Evolutionary conservation across 2,888 invertebrate genomes (phyloP).

Genomic region (Apodemia zela): DNA sequence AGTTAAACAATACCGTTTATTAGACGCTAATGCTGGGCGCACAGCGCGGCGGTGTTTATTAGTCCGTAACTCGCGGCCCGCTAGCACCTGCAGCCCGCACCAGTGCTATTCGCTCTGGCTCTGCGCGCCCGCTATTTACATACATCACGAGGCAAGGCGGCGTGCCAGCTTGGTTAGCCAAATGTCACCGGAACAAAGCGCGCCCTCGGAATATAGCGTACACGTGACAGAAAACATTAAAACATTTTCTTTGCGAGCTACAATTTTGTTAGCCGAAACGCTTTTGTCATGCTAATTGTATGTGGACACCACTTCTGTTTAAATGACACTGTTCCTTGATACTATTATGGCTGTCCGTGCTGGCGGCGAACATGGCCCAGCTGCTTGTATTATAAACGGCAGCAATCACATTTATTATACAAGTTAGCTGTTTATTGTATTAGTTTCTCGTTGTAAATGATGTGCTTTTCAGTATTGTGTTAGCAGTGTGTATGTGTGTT

Average conservation of each 20-base stretch:
- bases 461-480: too few species aligned
- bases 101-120: conserved; percentile 22
- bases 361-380: too few species aligned
- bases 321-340: too few species aligned
- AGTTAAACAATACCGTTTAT: background rate
- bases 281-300: background rate
- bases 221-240: conserved; percentile 15
- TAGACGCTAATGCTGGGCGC: conserved; percentile 20
- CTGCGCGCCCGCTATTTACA: background rate
- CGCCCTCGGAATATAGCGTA: background rate
- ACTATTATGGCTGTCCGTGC: too few species aligned
- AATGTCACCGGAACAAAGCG: background rate
- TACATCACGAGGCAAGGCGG: background rate
- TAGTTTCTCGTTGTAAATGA: too few species aligned
- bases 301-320: background rate
- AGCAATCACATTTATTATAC: too few species aligned
- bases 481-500: too few species aligned
- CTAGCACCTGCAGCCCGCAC: background rate
- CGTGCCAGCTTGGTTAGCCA: conserved; percentile 4
- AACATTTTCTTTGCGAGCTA: conserved; percentile 21
- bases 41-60: conserved; percentile 27
- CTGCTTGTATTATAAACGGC: too few species aligned
- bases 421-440: too few species aligned
- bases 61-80: background rate
- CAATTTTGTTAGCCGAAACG: background rate